A percentile compares a stretch with the other conserved stretches of the same genome.
These are phyloP conservation scores for Limnephilus auricula DNA, from an alignment of 2,888 invertebrate genomes.

Conservation along the genomic window DNA sequence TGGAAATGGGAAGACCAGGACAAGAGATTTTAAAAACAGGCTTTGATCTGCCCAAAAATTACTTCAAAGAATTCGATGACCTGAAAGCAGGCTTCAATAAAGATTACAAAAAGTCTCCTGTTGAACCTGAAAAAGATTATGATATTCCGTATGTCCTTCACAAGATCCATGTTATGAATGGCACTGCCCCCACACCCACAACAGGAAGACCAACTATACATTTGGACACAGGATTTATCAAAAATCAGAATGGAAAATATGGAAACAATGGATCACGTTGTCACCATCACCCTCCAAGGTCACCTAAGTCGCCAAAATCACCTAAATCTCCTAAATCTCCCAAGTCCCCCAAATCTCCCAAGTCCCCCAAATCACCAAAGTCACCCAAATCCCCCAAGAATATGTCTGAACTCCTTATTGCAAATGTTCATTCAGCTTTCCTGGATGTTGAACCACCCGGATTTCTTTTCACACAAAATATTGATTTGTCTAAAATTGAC, in stretches of 20 bases:
- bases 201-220: slow-evolving; percentile 72
- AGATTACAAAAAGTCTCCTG: slow-evolving; percentile 73
- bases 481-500: slow-evolving; percentile 85
- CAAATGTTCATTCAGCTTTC: slow-evolving; percentile 74
- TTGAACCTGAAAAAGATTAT: slow-evolving; percentile 76
- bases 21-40: slow-evolving; percentile 81
- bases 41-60: slow-evolving; percentile 85
- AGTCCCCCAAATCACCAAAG: slow-evolving; percentile 78
- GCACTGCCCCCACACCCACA: slow-evolving; percentile 82
- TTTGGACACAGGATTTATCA: slow-evolving; percentile 72
- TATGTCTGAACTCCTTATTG: slow-evolving; percentile 69
- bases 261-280: slow-evolving; percentile 75
- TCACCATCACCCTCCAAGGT: slow-evolving; percentile 77
- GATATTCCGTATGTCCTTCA: slow-evolving; percentile 92
- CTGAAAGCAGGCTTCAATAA: slow-evolving; percentile 76
- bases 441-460: slow-evolving; percentile 78
- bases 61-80: slow-evolving; percentile 83
- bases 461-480: slow-evolving; percentile 86
- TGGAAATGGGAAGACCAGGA: slow-evolving; percentile 72
- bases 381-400: slow-evolving; percentile 78
- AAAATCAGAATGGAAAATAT: slow-evolving; percentile 69
- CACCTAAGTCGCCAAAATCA: slow-evolving; percentile 76
- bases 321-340: slow-evolving; percentile 83
- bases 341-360: slow-evolving; percentile 81
- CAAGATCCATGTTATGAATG: slow-evolving; percentile 91